Evolutionary conservation across 2,888 invertebrate species (phyloP).

Genomic region (Thera obeliscata): DNA sequence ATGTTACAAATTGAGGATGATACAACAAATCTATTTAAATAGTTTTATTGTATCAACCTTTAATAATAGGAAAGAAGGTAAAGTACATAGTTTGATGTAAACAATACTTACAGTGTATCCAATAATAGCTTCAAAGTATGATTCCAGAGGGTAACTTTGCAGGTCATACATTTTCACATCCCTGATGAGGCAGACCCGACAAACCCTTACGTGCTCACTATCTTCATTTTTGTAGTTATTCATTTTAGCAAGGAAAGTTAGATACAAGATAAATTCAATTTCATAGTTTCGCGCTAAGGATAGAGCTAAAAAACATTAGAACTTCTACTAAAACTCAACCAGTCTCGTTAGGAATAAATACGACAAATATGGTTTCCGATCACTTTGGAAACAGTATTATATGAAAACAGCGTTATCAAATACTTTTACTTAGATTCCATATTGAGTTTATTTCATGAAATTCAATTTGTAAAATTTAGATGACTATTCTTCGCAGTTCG

Average conservation of each 20-base stretch:
- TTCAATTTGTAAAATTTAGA: constrained; percentile 12
- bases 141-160: constrained; percentile 57
- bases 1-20: too few relatives aligned
- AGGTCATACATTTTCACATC: constrained; percentile 66
- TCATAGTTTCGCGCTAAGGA: constrained; percentile 61
- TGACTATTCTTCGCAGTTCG: constrained; percentile 11
- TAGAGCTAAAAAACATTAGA: constrained; percentile 77
- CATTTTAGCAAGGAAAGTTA: constrained; percentile 48
- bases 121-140: constrained; percentile 61
- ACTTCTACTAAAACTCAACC: constrained; percentile 50
- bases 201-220: constrained; percentile 59
- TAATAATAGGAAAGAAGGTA: too few relatives aligned
- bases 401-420: background rate
- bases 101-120: constrained; percentile 65
- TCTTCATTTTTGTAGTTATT: constrained; percentile 26
- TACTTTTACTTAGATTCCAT: background rate
- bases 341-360: background rate
- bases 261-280: background rate
- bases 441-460: constrained; percentile 2
- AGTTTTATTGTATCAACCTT: too few relatives aligned
- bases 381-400: background rate
- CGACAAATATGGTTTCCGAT: background rate
- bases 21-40: too few relatives aligned
- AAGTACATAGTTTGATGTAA: background rate
- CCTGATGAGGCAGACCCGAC: constrained; percentile 68